Base-by-base conservation (phyloP, 2,113 vertebrate species). In the Clarias macrocephalus region DNA sequence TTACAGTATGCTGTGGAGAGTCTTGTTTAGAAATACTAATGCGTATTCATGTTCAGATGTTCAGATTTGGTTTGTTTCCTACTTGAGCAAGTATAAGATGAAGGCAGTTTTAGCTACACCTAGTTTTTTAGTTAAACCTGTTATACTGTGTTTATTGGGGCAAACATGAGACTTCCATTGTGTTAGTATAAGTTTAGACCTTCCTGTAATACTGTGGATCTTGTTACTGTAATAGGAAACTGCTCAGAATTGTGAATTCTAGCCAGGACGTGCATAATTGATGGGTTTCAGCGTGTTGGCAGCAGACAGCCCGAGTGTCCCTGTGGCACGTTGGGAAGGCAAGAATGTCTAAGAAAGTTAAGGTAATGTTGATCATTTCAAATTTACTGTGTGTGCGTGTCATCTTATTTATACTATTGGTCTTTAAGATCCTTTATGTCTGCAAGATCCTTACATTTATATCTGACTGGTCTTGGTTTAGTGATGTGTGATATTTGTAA, bases 261-360 rank as follows among this genome's bases (percentile, higher is more conserved):
- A 62, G 33, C n/a, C 82, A 87, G 60, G 3, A 79, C 63, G 28
- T 90, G 85, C 77, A 90, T 90, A 86, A 88, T 90, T 90, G 68
- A 90, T 62, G 59, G 30, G 75, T 70, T 23, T 68, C 60, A 7
- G 75, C 65, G 84, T 62, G 30, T 10, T 13, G 80, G 54, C 16
- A 42, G 81, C 57, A 76, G 54, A 56, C 66, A 68, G 33, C 25
- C 85, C 25, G 62, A 63, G 80, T 65, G 57, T 82, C 33, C 37
- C 15, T 37, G 21, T n/a, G 63, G 68, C 84, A 86, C 72, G 33
- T 59, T 57, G 63, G 62, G 56, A 65, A 33, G 37, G 33, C 60
- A 62, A 88, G 82, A 60, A 90, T 90, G 89, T 86, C 89, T 25
- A 88, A 90, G 84, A 86, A 90, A 82, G 85, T 84, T 60, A 90